Conservation (phyloP, 2,797 vertebrate species). For the Podarcis lilfordi region DNA sequence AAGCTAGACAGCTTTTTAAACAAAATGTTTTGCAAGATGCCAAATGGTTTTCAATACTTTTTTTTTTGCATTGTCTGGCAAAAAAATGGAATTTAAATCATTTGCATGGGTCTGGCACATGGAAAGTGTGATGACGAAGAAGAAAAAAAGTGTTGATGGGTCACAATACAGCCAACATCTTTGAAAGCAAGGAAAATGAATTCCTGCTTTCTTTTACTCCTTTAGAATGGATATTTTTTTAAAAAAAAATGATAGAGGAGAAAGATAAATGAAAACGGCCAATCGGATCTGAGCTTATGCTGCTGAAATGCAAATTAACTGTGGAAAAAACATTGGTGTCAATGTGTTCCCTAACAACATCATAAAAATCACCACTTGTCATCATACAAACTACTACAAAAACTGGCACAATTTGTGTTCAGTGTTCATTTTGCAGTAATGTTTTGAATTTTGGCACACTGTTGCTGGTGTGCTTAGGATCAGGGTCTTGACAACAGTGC, state of each 20-base stretch:
- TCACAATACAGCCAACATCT: slow-evolving; percentile 1
- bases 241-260: neutral
- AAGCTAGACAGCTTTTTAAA: slow-evolving; percentile 28
- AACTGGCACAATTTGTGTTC: neutral
- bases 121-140: slow-evolving; percentile 40
- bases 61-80: slow-evolving; percentile 2
- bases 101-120: slow-evolving; percentile 35
- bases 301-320: slow-evolving; percentile 15
- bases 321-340: neutral
- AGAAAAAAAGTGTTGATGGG: slow-evolving; percentile 34
- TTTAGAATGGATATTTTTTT: slow-evolving; percentile 6
- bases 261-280: neutral
- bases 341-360: neutral
- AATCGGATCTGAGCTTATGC: slow-evolving; percentile 1
- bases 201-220: slow-evolving; percentile 44
- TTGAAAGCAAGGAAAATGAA: slow-evolving; percentile 38
- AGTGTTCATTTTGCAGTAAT: neutral
- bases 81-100: slow-evolving; percentile 20
- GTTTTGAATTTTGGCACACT: neutral
- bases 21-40: slow-evolving; percentile 48
- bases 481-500: neutral
- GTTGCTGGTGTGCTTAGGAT: neutral
- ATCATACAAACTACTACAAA: neutral
- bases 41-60: slow-evolving; percentile 11
- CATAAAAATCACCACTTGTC: slow-evolving; percentile 13